Evolutionary conservation across 2,888 invertebrate species (phyloP).

Genomic region (Platycheirus rosarum): DNA sequence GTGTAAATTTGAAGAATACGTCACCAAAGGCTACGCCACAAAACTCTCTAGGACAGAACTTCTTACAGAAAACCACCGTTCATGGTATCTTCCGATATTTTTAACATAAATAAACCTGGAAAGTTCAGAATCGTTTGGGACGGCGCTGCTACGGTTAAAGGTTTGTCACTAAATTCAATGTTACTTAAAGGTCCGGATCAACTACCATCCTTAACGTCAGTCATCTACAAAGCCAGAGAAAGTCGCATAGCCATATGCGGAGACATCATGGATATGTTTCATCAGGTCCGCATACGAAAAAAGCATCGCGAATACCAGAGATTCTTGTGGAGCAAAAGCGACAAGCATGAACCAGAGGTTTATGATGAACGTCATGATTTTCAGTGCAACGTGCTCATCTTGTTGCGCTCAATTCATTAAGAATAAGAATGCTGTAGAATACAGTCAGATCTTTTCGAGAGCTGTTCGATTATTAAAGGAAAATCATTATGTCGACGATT

Average conservation of each 20-base stretch:
- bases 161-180: neutral
- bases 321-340: constrained; percentile 16
- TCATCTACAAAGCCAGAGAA: constrained; percentile 76
- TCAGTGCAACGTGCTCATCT: too few relatives aligned
- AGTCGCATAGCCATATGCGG: constrained; percentile 69
- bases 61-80: neutral
- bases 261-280: constrained; percentile 27
- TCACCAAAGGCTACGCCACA: neutral
- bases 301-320: constrained; percentile 7
- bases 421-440: constrained; percentile 14
- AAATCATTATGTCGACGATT: too few relatives aligned
- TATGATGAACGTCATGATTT: constrained; percentile 33
- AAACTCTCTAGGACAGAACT: neutral
- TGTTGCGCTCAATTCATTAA: constrained; percentile 19
- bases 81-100: neutral
- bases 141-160: constrained; percentile 2
- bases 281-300: constrained; percentile 9
- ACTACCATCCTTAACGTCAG: neutral
- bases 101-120: neutral
- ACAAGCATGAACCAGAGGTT: neutral
- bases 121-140: constrained; percentile 6
- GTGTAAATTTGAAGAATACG: neutral
- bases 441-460: neutral
- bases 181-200: constrained; percentile 3
- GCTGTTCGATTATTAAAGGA: constrained; percentile 75